Conservation (phyloP, 1,140 invertebrate genomes). For the Panagrolaimus sp. region DNA sequence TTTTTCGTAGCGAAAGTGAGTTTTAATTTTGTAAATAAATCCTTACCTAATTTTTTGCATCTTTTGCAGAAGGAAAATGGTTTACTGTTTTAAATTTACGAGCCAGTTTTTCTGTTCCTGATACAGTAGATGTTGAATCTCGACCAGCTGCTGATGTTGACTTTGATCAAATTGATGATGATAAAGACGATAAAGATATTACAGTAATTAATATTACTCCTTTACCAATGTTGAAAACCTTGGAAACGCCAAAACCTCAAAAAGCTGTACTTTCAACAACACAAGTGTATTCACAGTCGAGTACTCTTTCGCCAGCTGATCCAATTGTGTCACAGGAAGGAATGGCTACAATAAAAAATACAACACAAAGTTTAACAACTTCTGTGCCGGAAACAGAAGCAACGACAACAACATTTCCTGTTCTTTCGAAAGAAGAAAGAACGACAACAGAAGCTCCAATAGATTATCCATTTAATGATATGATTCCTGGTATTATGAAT, state of each 20-base stretch:
- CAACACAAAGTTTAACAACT: too few species aligned
- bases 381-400: not conserved
- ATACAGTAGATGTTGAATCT: conserved; percentile 10
- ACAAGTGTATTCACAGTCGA: not conserved
- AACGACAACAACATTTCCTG: not conserved
- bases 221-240: conserved; percentile 1
- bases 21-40: not conserved
- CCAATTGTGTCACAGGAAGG: not conserved
- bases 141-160: not conserved
- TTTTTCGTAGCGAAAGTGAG: conserved; percentile 3
- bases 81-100: conserved; percentile 1
- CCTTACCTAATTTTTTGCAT: not conserved
- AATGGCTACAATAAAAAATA: not conserved
- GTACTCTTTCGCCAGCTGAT: not conserved
- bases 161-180: conserved; percentile 13
- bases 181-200: not conserved
- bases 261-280: not conserved
- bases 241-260: not conserved
- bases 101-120: conserved; percentile 8
- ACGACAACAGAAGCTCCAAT: not conserved
- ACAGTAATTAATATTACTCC: conserved; percentile 6
- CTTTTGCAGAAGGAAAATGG: conserved; percentile 3
- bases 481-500: not conserved
- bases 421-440: not conserved
- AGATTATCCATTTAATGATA: not conserved